Conservation (phyloP, 2,888 invertebrate genomes). For the Carabus problematicus region DNA sequence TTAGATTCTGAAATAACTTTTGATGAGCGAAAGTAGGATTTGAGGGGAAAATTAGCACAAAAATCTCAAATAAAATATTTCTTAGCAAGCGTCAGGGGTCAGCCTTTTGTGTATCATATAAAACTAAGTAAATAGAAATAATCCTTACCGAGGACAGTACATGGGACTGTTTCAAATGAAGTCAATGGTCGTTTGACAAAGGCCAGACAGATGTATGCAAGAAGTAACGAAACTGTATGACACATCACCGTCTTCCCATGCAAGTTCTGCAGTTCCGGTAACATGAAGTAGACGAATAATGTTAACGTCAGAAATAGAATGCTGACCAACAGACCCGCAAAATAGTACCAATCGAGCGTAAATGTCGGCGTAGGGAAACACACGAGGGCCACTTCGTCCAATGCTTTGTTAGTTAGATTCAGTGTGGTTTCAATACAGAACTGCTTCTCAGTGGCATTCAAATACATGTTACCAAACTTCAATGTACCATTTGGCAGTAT, state of each 20-base stretch:
- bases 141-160: slow-evolving; percentile 26
- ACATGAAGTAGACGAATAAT: slow-evolving; percentile 26
- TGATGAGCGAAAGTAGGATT: too few relatives aligned
- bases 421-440: too few relatives aligned
- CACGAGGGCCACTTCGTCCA: not conserved
- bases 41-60: too few relatives aligned
- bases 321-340: slow-evolving; percentile 21
- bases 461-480: not conserved
- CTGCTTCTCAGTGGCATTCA: too few relatives aligned
- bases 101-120: too few relatives aligned
- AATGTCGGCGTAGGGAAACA: slow-evolving; percentile 15
- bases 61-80: too few relatives aligned
- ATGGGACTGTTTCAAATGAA: not conserved
- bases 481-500: not conserved
- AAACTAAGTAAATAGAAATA: too few relatives aligned
- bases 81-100: too few relatives aligned
- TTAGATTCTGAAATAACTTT: too few relatives aligned
- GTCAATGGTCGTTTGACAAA: slow-evolving; percentile 15
- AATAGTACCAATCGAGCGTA: slow-evolving; percentile 8
- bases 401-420: too few relatives aligned
- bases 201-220: slow-evolving; percentile 23
- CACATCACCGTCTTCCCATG: slow-evolving; percentile 33
- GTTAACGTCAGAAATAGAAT: slow-evolving; percentile 28
- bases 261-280: slow-evolving; percentile 28
- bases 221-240: slow-evolving; percentile 24